Base-by-base conservation (phyloP, 1,140 invertebrate genomes). In the Patella vulgata region DNA sequence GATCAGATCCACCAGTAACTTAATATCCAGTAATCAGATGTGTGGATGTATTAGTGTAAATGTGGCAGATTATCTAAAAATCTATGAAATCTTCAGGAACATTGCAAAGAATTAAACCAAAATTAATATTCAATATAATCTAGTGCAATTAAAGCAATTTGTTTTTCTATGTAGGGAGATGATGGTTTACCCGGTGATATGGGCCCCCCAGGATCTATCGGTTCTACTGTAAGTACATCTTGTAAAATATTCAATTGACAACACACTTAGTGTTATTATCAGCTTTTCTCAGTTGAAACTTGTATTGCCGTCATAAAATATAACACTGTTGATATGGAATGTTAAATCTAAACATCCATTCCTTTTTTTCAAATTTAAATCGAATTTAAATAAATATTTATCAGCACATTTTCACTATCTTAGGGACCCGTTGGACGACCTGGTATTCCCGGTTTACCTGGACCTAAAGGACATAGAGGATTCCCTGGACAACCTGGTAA, bases 161-260 rank as follows among this genome's bases (percentile, higher is more conserved):
- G 59, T 39, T 47, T 55, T 56, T 48, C 60, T 57, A 66, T 58
- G 1, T 54, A 79, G 79, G 78, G 79, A 40, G 76, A 80, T 33
- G 76, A 77, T 54, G 78, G 78, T 25, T 51, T 75, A n/a, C 66
- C 72, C n/a, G 79, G 79, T 50, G 78, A 81, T 48, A 59, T 60
- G 17, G 79, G 79, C 36, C 70, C 74, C 4, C 56, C 63, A 17
- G 78, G 78, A 61, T 64, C 70, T 19, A 48, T 64, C 6, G 78
- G 78, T 62, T 51, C 68, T 21, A 23, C 61, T 19, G 78, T 80
- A 64, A 73, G 78, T 73, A n/a, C n/a, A n/a, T n/a, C n/a, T n/a
- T n/a, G 55, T 28, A 19, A 30, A 6, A 19, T 11, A 31, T 28
- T 4, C 14, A n/a, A 23, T 56, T 47, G 25, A 31, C 50, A 47